A percentile compares a stretch with the other conserved stretches of the same genome.
Conservation (phyloP, 2,888 invertebrate species). For the Papilio elwesi region DNA sequence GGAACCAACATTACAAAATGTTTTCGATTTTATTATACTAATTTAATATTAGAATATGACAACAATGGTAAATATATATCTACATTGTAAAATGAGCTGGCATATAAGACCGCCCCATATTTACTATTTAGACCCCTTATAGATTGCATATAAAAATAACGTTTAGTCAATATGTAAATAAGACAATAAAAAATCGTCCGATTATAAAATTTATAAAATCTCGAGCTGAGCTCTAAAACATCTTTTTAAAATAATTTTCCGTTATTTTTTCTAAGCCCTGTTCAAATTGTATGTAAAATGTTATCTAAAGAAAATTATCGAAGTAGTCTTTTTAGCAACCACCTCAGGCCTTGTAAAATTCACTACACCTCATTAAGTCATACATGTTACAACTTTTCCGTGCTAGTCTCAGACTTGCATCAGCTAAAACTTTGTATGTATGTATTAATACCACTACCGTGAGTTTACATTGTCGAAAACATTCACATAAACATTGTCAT, state of each 20-base stretch:
- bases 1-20: conserved; percentile 2
- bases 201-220: neutral
- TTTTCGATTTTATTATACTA: conserved; percentile 1
- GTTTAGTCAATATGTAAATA: conserved; percentile 1
- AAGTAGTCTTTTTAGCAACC: conserved; percentile 6
- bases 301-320: neutral
- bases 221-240: neutral
- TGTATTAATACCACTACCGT: no score
- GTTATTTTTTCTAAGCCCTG: conserved; percentile 7
- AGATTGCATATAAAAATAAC: conserved; percentile 10
- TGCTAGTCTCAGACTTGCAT: neutral
- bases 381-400: neutral
- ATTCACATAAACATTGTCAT: no score
- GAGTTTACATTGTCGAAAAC: no score
- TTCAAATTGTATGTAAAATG: conserved; percentile 6
- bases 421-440: neutral
- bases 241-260: neutral
- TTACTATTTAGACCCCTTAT: neutral
- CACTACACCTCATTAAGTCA: neutral
- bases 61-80: conserved; percentile 11
- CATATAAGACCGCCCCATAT: neutral
- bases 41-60: conserved; percentile 2
- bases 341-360: neutral
- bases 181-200: neutral
- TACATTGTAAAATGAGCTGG: neutral